Evolutionary conservation across 2,113 vertebrate genomes (phyloP).

Genomic region (Orcinus orca): DNA sequence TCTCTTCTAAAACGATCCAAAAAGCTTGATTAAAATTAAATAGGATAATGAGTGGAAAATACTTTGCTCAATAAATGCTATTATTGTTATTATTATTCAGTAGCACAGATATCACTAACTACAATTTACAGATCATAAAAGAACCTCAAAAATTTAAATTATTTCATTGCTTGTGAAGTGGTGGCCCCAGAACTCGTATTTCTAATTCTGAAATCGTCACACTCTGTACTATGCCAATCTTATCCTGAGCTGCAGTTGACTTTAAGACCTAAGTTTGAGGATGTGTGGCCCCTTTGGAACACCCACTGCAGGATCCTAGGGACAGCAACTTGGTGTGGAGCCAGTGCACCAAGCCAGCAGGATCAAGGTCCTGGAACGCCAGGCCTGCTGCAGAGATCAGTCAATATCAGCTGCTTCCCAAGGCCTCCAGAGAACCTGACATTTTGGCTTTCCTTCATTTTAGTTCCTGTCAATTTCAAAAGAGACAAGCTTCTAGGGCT

Average conservation of each 20-base stretch:
- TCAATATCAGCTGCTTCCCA: not conserved
- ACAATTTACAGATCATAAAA: not conserved
- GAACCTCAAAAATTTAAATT: not conserved
- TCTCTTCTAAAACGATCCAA: not conserved
- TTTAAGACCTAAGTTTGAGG: not conserved
- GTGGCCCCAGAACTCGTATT: not conserved
- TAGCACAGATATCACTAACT: not conserved
- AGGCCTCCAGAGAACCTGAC: slow-evolving; percentile 16
- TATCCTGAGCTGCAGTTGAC: slow-evolving; percentile 8
- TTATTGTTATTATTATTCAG: not conserved
- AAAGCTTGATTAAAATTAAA: not conserved
- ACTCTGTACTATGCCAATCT: not conserved
- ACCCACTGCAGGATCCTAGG: not conserved
- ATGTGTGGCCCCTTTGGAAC: not conserved
- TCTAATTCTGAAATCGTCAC: not conserved
- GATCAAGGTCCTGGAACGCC: not conserved
- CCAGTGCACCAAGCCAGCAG: not conserved
- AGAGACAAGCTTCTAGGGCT: slow-evolving; percentile 18
- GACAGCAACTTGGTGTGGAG: not conserved
- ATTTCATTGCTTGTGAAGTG: not conserved
- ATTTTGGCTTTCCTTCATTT: slow-evolving; percentile 48
- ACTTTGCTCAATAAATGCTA: not conserved
- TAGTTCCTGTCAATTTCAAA: slow-evolving; percentile 53
- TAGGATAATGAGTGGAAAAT: not conserved
- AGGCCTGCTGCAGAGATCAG: slow-evolving; percentile 21